Percentiles rank a stretch among this genome's conserved stretches.
These are phyloP conservation scores for Xylota sylvarum DNA, from an alignment of 2,888 invertebrate genomes.

Conservation along the genomic window DNA sequence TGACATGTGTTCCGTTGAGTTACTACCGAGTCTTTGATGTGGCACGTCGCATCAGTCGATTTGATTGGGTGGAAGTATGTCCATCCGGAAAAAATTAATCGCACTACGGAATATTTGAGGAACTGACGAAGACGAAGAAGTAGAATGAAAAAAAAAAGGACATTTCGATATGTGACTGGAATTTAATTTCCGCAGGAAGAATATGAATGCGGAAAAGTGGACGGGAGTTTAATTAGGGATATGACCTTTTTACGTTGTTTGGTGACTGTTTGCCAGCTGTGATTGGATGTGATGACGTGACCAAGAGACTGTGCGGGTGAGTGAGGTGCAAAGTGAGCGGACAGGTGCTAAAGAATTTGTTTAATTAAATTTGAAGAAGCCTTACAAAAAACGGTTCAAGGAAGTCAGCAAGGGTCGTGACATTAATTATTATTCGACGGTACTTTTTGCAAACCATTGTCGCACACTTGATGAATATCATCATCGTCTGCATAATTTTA, in stretches of 20 bases:
- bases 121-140: slow-evolving; percentile 16
- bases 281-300: slow-evolving; percentile 56
- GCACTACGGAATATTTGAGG: slow-evolving; percentile 58
- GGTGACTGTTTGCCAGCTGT: slow-evolving; percentile 61
- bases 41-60: slow-evolving; percentile 42
- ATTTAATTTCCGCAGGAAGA: slow-evolving; percentile 70
- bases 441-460: neutral
- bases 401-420: neutral
- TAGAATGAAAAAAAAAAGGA: slow-evolving; percentile 44
- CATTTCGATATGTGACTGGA: slow-evolving; percentile 73
- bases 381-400: neutral
- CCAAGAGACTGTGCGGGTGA: slow-evolving; percentile 6
- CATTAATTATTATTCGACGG: neutral
- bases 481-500: too few species aligned
- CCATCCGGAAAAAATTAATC: slow-evolving; percentile 75
- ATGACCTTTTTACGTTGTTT: slow-evolving; percentile 35
- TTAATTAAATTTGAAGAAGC: slow-evolving; percentile 23
- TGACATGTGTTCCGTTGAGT: slow-evolving; percentile 52
- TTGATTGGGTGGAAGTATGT: slow-evolving; percentile 69
- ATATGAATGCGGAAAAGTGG: slow-evolving; percentile 21
- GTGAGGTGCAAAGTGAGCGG: neutral
- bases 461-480: too few species aligned
- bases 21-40: slow-evolving; percentile 9
- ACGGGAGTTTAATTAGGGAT: slow-evolving; percentile 62
- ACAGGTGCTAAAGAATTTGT: slow-evolving; percentile 27